Base-by-base conservation (phyloP, 2,797 vertebrate genomes). In the Coracias cyanogaster region DNA sequence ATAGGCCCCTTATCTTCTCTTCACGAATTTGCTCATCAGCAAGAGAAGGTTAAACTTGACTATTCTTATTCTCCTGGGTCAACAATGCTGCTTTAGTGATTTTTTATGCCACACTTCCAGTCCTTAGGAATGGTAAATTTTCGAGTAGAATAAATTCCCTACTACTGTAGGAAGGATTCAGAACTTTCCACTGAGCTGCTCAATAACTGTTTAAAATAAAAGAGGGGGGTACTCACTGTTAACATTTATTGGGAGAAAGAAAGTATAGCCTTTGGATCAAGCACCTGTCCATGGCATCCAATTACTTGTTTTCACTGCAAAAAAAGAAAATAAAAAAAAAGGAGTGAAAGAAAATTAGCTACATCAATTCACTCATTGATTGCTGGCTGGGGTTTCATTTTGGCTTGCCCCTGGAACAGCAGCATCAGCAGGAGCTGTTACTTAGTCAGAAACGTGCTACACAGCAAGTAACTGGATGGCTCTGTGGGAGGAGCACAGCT, bases 271-370 rank as follows among this genome's bases (percentile, higher is more conserved):
- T n/a, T 58, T 82, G 67, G 58, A 94, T 67, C 64, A 91, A 69
- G 41, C 65, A 81, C 39, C 41, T 91, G 55, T 48, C 46, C n/a
- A 11, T 57, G 33, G 29, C 65, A 86, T 90, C 76, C 80, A 88
- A 92, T 84, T 93, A 92, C 66, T 86, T 92, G 60, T 74, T 95
- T 93, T 65, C 62, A 78, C 29, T 73, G 41, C 19, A 85, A 67
- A 76, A 93, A 11, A 4, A 51, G 39, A 61, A 22, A 13, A 6
- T 18, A 19, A 15, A 2, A 13, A 46, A 57, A 80, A 73, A 66
- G 24, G 6, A 74, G 52, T 76, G 62, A 84, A 96, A 86, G 57
- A 95, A 95, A 97, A 97, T 93, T 55, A 94, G 69, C 86, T 96
- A 21, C 80, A 94, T 79, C 7, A 41, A 91, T 91, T 73, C 48